Base-by-base conservation (phyloP, 1,140 invertebrate species). In the Phymorhynchus buccinoides region DNA sequence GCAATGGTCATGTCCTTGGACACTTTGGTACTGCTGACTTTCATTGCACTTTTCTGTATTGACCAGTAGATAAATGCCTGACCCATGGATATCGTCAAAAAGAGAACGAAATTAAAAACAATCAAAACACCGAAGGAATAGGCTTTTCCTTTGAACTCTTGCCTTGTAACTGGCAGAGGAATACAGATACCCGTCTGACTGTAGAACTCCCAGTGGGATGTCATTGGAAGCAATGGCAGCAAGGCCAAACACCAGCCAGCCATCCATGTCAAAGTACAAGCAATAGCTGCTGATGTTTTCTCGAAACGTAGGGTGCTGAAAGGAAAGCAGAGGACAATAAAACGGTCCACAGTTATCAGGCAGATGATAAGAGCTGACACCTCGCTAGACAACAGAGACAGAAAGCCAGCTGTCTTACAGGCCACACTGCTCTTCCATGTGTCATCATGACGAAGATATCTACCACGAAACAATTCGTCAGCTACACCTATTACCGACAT, bases 391-490 rank as follows among this genome's bases (percentile, higher is more conserved):
- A 52, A 18, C 48, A 52, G 62, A 30, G 90, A 77, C 16, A 91
- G 78, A 41, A 90, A 84, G 16, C 91, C 91, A 22, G 90, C 90
- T 27, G 89, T 27, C 41, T 86, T 83, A 80, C 91, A 92, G 22
- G 80, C 73, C 4, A 41, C 27, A 52, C 84, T 80, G 3, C 77
- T 44, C 73, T 87, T 85, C 90, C 90, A 91, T 0, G 44, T 16
- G 3, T 68, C 41, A 27, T 87, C 90, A 44, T 89, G 37, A 35
- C 83, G 83, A 22, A 86, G 83, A 73, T 91, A 90, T 7, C 44
- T 56, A 30, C 89, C 89, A 37, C 87, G 81, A 73, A 87, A 90
- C 16, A 80, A 32, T 22, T 79, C 52, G 66, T 91, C 90, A 3
- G 88, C 88, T 7, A 85, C 39, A 7, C 87, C 90, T 42, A 91